Percentiles rank a stretch among this genome's conserved stretches.
Conservation (phyloP, 2,797 vertebrate genomes). For the Australoheros facetus region DNA sequence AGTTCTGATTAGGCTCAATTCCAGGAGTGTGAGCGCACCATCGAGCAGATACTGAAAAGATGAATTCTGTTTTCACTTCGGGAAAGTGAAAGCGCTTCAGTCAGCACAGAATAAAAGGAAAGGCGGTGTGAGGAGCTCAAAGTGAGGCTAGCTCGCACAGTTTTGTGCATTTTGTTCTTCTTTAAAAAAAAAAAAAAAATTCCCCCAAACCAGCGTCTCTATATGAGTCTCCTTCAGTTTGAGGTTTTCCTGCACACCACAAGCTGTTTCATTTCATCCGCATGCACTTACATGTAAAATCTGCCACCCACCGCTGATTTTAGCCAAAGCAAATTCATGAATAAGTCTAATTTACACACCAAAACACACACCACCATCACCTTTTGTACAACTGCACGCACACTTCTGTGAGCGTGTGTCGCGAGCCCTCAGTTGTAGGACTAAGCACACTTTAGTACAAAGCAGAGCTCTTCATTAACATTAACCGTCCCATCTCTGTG, state of each 20-base stretch:
- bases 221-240: constrained; percentile 9
- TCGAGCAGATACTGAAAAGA: neutral
- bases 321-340: constrained; percentile 30
- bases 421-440: constrained; percentile 21
- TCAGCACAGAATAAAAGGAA: neutral
- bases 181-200: neutral
- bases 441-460: constrained; percentile 5
- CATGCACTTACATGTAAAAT: neutral
- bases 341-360: constrained; percentile 28
- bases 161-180: neutral
- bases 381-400: neutral
- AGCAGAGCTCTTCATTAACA: constrained; percentile 12
- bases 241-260: constrained; percentile 4
- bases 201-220: constrained; percentile 12
- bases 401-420: constrained; percentile 3
- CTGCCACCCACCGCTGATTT: constrained; percentile 29
- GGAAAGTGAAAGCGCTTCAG: neutral
- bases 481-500: constrained; percentile 13
- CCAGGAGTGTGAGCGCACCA: constrained; percentile 4
- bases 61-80: neutral
- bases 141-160: neutral
- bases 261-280: constrained; percentile 38
- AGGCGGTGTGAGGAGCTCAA: neutral
- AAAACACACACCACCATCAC: neutral
- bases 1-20: constrained; percentile 12